A percentile compares a stretch with the other conserved stretches of the same genome.
These are phyloP conservation scores for Oryzias javanicus DNA, from an alignment of 2,113 vertebrate genomes.

Conservation along the genomic window DNA sequence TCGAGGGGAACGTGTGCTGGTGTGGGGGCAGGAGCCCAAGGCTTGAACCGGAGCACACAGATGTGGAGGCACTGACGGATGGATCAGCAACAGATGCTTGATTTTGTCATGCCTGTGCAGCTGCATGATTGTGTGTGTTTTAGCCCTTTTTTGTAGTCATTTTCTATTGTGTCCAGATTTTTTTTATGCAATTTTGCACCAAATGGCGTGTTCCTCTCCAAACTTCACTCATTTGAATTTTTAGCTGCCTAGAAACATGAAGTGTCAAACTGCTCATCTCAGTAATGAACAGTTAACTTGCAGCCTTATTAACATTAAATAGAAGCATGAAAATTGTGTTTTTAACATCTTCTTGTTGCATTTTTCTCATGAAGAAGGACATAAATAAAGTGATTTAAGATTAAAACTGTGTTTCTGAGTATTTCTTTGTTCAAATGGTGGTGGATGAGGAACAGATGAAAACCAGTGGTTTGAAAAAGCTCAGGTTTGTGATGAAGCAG, in stretches of 20 bases:
- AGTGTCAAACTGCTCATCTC: neutral
- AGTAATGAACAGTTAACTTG: neutral
- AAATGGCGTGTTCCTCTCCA: neutral
- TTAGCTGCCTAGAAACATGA: slow-evolving; percentile 14
- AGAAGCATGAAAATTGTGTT: slow-evolving; percentile 12
- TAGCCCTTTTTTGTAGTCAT: slow-evolving; percentile 9
- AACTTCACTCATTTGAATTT: slow-evolving; percentile 13
- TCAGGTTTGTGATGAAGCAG: no score
- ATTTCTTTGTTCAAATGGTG: slow-evolving; percentile 31
- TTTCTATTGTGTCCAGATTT: neutral
- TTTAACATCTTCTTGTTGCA: no score
- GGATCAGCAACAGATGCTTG: slow-evolving; percentile 68
- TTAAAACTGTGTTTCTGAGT: slow-evolving; percentile 15
- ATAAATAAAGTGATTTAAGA: no score
- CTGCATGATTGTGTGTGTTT: slow-evolving; percentile 48
- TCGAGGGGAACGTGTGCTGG: slow-evolving; percentile 52
- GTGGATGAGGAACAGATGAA: no score
- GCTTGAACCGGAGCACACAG: slow-evolving; percentile 61
- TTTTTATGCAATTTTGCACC: neutral
- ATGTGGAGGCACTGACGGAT: slow-evolving; percentile 74
- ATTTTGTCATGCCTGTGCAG: slow-evolving; percentile 58
- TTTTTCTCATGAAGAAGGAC: no score
- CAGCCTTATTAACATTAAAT: slow-evolving; percentile 13
- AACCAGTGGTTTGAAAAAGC: no score
- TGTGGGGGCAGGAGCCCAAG: slow-evolving; percentile 47